Base-by-base conservation (phyloP, 2,888 invertebrate species). In the Cheilosia vernalis region DNA sequence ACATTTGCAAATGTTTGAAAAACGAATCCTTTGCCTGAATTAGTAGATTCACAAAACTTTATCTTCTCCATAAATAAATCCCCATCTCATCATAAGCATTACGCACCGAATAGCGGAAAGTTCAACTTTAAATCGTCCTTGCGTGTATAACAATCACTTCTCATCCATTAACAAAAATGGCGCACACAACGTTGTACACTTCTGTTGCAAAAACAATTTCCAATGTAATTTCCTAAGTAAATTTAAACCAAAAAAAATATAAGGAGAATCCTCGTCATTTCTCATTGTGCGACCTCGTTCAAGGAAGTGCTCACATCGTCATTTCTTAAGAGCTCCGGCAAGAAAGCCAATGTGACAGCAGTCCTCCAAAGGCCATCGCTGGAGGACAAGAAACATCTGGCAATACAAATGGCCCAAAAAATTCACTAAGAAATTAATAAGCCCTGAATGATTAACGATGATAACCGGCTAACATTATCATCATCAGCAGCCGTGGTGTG, bases 391-490 rank as follows among this genome's bases (percentile, higher is more conserved):
- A 82, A 86, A 78, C 86, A 86, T 86, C 86, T 86, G 86, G 82
- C 86, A 82, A 63, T 77, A 82, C 82, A 82, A 86, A 86, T 82
- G 86, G 86, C 73, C 82, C 44, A 17, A 76, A 82, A 78, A 82
- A 82, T 73, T 58, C 81, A 73, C 82, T 86, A 82, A 86, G 86
- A 86, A 86, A 86, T 86, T 86, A 86, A 82, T 86, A 86, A 86
- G 82, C 86, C 86, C 73, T 78, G 78, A 86, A 86, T 86, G 86
- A 86, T 86, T 86, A 86, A 86, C 86, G 86, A 86, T 86, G 86
- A 86, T 82, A 82, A 82, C 73, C 72, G 76, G 76, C 72, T 77
- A 81, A 85, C 81, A 76, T 81, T 81, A 77, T 76, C 85, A 85
- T 81, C 85, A 73, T 67, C 81, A 81, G 76, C 27, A 15, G 24